Conservation (phyloP, 2,113 vertebrate genomes). For the Crotalus tigris region DNA sequence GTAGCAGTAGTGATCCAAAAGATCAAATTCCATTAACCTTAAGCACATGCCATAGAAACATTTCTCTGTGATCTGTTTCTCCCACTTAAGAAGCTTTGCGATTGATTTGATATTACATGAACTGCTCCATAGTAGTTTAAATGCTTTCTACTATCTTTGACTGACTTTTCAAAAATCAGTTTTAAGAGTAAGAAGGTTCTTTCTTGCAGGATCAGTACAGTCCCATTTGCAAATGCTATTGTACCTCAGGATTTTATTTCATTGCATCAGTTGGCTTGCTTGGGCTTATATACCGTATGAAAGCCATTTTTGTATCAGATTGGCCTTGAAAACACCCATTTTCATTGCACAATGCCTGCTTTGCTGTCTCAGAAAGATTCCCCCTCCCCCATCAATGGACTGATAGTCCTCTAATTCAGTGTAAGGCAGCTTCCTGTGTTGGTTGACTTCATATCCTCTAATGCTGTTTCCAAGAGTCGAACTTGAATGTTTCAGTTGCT, state of each 20-base stretch:
- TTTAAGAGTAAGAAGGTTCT: background rate
- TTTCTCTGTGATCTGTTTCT: background rate
- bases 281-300: background rate
- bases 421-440: background rate
- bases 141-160: background rate
- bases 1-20: background rate
- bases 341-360: background rate
- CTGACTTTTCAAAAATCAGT: background rate
- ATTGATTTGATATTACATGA: background rate
- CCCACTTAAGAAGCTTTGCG: background rate
- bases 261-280: background rate
- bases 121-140: background rate
- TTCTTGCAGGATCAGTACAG: background rate
- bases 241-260: background rate
- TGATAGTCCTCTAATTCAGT: background rate
- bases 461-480: background rate
- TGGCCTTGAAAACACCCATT: background rate
- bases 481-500: background rate
- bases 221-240: background rate
- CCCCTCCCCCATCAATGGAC: background rate
- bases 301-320: background rate
- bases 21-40: background rate
- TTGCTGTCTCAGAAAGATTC: background rate
- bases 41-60: background rate
- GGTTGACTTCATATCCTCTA: background rate